These are phyloP conservation scores for Ips typographus DNA, from an alignment of 1,140 invertebrate species.

Conservation along the genomic window DNA sequence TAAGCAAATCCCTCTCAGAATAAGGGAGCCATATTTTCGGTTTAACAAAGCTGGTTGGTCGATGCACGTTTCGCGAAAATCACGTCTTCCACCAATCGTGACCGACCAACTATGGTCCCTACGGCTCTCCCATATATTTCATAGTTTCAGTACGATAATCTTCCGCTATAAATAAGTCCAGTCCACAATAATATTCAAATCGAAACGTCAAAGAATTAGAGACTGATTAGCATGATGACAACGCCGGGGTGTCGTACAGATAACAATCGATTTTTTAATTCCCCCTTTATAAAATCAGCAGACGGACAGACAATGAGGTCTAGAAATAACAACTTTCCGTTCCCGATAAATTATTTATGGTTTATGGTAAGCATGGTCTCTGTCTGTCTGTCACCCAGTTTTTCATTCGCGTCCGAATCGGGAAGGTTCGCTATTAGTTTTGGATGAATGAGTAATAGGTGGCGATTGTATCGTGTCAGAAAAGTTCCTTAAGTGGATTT, in stretches of 20 bases:
- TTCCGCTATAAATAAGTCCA: neutral
- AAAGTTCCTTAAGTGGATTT: conserved; percentile 9
- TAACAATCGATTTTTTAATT: conserved; percentile 28
- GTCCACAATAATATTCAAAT: neutral
- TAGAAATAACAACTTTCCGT: conserved; percentile 20
- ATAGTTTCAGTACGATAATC: conserved; percentile 7
- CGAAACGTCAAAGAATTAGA: conserved; percentile 5
- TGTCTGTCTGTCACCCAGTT: conserved; percentile 24
- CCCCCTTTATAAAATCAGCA: conserved; percentile 25
- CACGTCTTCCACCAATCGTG: conserved; percentile 22
- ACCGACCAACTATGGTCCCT: conserved; percentile 11
- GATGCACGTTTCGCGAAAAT: conserved; percentile 12
- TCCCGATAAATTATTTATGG: conserved; percentile 25
- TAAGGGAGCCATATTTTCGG: conserved; percentile 7
- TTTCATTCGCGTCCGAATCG: conserved; percentile 21
- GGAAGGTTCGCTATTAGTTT: conserved; percentile 18
- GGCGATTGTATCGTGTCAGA: conserved; percentile 9
- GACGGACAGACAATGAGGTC: conserved; percentile 21
- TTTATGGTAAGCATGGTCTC: conserved; percentile 17
- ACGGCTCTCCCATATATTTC: neutral
- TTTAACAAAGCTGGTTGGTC: conserved; percentile 12
- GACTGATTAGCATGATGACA: conserved; percentile 16
- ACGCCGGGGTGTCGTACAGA: conserved; percentile 18
- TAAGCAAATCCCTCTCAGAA: neutral
- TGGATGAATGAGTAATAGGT: conserved; percentile 13